phyloP scores from a whole-genome alignment of 2,888 invertebrate genomes.

The Lycophotia porphyrea region DNA sequence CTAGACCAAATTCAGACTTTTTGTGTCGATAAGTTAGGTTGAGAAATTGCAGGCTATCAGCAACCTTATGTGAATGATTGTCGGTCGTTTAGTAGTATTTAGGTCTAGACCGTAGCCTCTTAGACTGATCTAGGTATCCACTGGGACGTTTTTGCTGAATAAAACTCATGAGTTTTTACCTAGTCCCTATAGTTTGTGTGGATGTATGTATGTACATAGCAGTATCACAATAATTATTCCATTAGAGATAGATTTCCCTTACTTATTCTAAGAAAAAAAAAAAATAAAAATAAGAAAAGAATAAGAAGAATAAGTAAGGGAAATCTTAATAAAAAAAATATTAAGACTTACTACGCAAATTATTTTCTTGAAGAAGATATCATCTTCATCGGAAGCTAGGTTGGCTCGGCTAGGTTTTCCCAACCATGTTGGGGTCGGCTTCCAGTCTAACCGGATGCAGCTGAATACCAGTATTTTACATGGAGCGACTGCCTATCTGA shows the following conservation, averaged over 20 bases:
- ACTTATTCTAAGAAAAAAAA: too few species aligned
- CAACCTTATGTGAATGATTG: constrained; percentile 27
- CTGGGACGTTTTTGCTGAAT: constrained; percentile 6
- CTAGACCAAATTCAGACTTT: constrained; percentile 15
- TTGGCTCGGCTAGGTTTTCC: too few species aligned
- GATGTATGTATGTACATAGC: neutral
- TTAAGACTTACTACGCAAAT: neutral
- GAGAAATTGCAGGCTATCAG: constrained; percentile 27
- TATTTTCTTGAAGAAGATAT: neutral
- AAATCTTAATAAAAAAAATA: too few species aligned
- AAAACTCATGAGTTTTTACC: neutral
- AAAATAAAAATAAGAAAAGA: too few species aligned
- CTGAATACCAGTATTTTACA: too few species aligned
- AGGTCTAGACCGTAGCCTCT: constrained; percentile 19
- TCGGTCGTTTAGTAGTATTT: constrained; percentile 36
- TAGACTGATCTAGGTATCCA: constrained; percentile 26
- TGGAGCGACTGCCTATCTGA: too few species aligned
- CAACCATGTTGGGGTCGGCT: too few species aligned
- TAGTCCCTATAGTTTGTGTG: neutral
- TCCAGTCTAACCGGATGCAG: too few species aligned
- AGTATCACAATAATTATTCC: neutral
- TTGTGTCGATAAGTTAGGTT: constrained; percentile 21
- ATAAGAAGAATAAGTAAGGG: too few species aligned
- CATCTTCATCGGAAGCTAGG: too few species aligned
- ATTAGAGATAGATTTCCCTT: neutral